Conservation (phyloP, 2,113 vertebrate species). For the Phalacrocorax carbo region DNA sequence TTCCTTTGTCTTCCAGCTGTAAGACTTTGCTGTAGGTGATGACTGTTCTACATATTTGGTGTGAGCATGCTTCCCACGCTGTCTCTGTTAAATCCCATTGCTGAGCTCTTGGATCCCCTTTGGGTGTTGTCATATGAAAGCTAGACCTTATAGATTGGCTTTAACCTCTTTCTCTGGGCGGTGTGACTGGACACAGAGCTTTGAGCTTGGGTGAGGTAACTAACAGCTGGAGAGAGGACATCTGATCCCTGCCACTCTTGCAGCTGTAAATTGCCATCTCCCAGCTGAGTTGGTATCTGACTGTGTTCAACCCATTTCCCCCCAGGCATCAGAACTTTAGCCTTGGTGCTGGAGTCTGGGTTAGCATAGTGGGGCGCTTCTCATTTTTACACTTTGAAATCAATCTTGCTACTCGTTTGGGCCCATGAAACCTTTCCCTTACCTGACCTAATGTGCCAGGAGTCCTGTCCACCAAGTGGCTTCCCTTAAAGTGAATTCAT, state of each 20-base stretch:
- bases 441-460: not conserved
- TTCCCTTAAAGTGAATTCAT: not conserved
- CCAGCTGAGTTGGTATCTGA: not conserved
- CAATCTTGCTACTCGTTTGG: not conserved
- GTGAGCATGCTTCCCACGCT: not conserved
- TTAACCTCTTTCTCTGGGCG: not conserved
- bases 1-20: not conserved
- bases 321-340: not conserved
- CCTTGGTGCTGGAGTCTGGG: not conserved
- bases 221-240: not conserved
- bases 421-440: not conserved
- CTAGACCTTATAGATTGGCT: not conserved
- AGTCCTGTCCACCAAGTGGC: too few species aligned
- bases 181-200: not conserved
- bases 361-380: not conserved
- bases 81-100: too few species aligned
- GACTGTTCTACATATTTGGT: not conserved
- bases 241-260: not conserved
- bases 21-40: not conserved
- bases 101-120: not conserved
- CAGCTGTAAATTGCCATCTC: not conserved
- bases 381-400: not conserved
- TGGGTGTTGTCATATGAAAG: not conserved
- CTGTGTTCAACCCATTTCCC: not conserved
- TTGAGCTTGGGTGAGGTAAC: not conserved